Conservation (phyloP, 2,888 invertebrate species). For the Sepioteuthis lessoniana region DNA sequence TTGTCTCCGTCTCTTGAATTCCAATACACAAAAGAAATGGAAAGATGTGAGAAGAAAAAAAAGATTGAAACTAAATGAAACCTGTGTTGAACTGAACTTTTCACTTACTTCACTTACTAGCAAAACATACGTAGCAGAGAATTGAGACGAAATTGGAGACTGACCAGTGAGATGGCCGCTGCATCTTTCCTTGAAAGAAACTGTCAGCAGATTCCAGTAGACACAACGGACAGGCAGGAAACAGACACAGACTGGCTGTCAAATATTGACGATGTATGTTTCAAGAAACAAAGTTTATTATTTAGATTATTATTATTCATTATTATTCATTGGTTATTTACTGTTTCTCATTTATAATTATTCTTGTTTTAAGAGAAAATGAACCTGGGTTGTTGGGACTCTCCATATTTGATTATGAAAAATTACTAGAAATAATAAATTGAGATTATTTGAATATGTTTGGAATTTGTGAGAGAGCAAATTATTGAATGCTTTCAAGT, state of each 20-base stretch:
- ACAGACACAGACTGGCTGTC: slow-evolving; percentile 33
- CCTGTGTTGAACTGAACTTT: slow-evolving; percentile 11
- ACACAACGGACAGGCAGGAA: background rate
- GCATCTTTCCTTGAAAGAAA: slow-evolving; percentile 33
- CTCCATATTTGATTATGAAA: background rate
- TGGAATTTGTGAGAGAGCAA: background rate
- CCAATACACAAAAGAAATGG: too few relatives aligned
- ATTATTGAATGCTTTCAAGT: background rate
- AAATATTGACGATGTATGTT: slow-evolving; percentile 12
- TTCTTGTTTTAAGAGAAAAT: background rate
- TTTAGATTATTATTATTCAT: background rate
- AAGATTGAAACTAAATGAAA: background rate
- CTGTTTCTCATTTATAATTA: background rate
- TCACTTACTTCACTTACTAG: slow-evolving; percentile 33
- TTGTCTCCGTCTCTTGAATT: too few relatives aligned
- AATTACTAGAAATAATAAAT: background rate
- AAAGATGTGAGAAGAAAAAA: slow-evolving; percentile 2
- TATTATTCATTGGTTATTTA: background rate
- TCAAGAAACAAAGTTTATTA: slow-evolving; percentile 10
- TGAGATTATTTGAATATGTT: background rate
- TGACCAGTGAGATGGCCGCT: slow-evolving; percentile 33
- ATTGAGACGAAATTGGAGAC: slow-evolving; percentile 18
- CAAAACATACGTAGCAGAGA: slow-evolving; percentile 12
- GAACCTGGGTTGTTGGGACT: background rate
- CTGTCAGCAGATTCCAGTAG: slow-evolving; percentile 10